A percentile compares a stretch with the other conserved stretches of the same genome.
These are phyloP conservation scores for Mirza zaza DNA, from an alignment of 2,113 vertebrate species.

Conservation along the genomic window DNA sequence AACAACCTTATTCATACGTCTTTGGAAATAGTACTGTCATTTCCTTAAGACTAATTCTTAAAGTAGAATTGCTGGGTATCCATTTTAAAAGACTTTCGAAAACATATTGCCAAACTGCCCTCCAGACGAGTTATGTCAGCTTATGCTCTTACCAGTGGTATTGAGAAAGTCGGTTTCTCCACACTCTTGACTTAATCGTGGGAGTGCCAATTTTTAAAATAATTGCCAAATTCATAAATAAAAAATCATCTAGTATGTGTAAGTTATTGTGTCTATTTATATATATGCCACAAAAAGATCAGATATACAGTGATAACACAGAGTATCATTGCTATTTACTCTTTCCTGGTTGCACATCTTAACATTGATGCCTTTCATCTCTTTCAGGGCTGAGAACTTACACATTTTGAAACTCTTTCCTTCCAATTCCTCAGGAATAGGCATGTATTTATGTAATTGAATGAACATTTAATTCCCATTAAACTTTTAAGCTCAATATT, in stretches of 20 bases:
- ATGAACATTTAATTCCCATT: background rate
- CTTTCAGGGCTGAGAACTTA: background rate
- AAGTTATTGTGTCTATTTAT: background rate
- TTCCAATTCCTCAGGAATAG: slow-evolving; percentile 2
- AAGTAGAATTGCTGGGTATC: background rate
- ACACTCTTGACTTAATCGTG: background rate
- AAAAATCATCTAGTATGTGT: slow-evolving; percentile 17
- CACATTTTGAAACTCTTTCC: background rate
- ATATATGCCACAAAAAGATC: background rate
- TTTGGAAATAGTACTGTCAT: slow-evolving; percentile 26
- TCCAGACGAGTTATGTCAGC: background rate
- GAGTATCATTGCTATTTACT: background rate
- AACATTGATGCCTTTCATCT: background rate
- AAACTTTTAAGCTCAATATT: background rate
- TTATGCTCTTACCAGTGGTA: background rate
- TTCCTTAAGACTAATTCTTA: slow-evolving; percentile 42
- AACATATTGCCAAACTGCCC: slow-evolving; percentile 23
- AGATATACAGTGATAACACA: background rate
- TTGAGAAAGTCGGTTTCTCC: background rate
- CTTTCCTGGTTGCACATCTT: background rate
- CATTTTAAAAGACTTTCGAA: slow-evolving; percentile 7
- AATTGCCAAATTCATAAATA: background rate
- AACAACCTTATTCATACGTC: background rate
- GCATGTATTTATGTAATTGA: background rate
- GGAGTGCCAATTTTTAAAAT: slow-evolving; percentile 14